Evolutionary conservation across 2,797 vertebrate genomes (phyloP).

Genomic region (Xiphorhynchus erythropygius): DNA sequence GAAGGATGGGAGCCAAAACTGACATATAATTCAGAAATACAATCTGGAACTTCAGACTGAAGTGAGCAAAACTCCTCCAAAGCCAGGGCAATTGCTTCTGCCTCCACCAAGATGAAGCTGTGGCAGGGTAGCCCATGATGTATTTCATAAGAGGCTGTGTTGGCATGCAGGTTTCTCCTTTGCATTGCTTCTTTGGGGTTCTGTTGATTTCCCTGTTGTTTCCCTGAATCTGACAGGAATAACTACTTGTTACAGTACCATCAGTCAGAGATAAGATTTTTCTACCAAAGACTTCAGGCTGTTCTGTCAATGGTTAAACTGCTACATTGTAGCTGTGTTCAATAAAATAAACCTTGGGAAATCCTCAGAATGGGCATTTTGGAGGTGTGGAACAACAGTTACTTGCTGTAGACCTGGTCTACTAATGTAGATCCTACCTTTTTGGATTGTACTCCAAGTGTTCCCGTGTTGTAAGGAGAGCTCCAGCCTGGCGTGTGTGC

Average conservation of each 20-base stretch:
- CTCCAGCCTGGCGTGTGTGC: background rate
- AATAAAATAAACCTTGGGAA: background rate
- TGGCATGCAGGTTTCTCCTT: background rate
- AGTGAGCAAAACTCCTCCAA: background rate
- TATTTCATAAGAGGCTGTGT: background rate
- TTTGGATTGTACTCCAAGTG: background rate
- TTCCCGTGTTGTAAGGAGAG: background rate
- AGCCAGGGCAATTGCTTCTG: background rate
- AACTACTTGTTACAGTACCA: background rate
- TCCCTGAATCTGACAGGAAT: background rate
- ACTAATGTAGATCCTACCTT: background rate
- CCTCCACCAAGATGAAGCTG: background rate
- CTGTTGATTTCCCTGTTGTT: background rate
- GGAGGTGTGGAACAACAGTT: background rate
- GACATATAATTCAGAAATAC: background rate
- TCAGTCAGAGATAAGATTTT: background rate
- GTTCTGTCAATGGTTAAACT: background rate
- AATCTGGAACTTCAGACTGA: background rate
- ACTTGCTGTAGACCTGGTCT: background rate
- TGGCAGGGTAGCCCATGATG: accelerated
- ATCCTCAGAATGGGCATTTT: background rate
- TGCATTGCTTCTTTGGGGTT: background rate
- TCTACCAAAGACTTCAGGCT: background rate
- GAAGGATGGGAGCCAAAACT: background rate
- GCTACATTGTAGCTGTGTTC: background rate